A percentile compares a stretch with the other conserved stretches of the same genome.
Conservation (phyloP, 2,113 vertebrate genomes). For the Hippopotamus amphibius region DNA sequence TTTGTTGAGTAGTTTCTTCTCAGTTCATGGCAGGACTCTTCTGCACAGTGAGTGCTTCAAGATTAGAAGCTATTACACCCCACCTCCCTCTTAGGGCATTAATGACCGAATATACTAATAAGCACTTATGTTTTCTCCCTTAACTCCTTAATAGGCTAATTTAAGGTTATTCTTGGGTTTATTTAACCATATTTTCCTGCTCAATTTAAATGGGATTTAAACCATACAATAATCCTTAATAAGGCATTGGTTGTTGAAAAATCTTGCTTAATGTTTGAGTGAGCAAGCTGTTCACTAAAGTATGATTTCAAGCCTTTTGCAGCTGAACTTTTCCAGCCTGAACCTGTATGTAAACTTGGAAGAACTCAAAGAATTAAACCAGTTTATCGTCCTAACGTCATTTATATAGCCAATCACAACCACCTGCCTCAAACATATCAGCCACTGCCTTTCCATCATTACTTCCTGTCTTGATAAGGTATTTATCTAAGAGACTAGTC, state of each 20-base stretch:
- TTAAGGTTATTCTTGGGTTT: neutral
- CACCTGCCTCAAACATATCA: neutral
- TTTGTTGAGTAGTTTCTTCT: neutral
- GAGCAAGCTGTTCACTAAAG: neutral
- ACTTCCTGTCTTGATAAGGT: neutral
- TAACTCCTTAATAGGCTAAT: neutral
- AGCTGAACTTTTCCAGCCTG: slow-evolving; percentile 32
- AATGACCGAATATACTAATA: neutral
- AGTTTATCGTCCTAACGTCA: neutral
- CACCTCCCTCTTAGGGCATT: neutral
- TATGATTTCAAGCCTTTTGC: slow-evolving; percentile 9
- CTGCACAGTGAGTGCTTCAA: neutral
- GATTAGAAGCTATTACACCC: neutral
- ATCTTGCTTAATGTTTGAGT: neutral
- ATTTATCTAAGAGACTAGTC: neutral
- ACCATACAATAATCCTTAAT: neutral
- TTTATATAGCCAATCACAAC: neutral
- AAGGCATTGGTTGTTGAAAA: neutral
- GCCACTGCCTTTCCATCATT: neutral
- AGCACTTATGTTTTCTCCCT: neutral
- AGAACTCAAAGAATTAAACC: neutral
- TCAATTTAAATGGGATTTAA: slow-evolving; percentile 43
- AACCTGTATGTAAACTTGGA: slow-evolving; percentile 2
- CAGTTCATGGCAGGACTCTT: neutral
- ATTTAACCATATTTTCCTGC: neutral